Evolutionary conservation across 2,113 vertebrate genomes (phyloP).

Genomic region (Dryoscopus gambensis): DNA sequence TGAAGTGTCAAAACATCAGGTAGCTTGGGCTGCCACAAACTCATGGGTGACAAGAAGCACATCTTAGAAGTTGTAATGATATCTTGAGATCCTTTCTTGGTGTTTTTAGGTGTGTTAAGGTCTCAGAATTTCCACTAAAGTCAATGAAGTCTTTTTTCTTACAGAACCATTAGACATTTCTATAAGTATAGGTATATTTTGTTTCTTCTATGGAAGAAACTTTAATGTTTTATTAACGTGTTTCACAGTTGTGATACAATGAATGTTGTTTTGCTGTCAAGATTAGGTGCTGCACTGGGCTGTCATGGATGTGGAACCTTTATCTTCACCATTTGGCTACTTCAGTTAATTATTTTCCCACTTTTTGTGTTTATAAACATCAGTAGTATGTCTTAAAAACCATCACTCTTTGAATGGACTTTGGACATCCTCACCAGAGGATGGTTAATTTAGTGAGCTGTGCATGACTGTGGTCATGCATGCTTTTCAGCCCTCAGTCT

Average conservation of each 20-base stretch:
- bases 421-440: not conserved
- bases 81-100: not conserved
- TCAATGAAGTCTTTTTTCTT: not conserved
- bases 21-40: not conserved
- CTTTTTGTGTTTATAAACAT: not conserved
- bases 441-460: not conserved
- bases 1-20: not conserved
- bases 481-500: not conserved
- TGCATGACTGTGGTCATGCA: not conserved
- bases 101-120: not conserved
- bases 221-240: not conserved
- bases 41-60: not conserved
- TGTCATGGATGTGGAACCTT: not conserved
- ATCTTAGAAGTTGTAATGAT: not conserved
- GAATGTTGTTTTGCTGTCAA: not conserved
- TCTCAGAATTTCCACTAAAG: not conserved
- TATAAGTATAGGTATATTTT: not conserved
- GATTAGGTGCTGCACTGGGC: not conserved
- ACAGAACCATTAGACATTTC: not conserved
- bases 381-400: not conserved
- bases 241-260: not conserved
- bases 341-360: not conserved
- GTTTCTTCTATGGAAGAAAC: not conserved
- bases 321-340: not conserved
- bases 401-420: not conserved